These are phyloP conservation scores for Polymixis lichenea DNA, from an alignment of 2,888 invertebrate genomes.

Conservation along the genomic window DNA sequence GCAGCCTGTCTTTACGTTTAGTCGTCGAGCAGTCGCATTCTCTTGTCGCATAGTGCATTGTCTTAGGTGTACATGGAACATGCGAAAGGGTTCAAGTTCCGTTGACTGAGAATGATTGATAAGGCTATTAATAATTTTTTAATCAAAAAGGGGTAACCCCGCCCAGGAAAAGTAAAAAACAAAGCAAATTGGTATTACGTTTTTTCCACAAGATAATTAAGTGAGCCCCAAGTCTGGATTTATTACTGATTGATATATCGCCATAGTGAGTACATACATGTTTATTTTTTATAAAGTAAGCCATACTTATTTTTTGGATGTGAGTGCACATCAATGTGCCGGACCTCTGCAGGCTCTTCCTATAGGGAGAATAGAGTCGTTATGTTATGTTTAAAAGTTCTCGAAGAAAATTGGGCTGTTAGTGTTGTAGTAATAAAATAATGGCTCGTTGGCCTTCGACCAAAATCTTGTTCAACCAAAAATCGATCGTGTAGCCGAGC, in stretches of 20 bases:
- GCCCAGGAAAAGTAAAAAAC: background rate
- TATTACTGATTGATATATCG: background rate
- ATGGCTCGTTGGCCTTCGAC: background rate
- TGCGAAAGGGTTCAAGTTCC: background rate
- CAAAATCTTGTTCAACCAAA: constrained; percentile 29
- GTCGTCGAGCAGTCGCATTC: background rate
- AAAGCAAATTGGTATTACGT: background rate
- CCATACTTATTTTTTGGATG: background rate
- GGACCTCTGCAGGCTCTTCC: background rate
- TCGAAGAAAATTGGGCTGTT: background rate
- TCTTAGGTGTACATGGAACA: background rate
- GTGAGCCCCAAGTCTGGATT: too few species aligned
- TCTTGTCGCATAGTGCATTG: background rate
- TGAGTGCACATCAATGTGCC: background rate
- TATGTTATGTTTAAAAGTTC: too few species aligned
- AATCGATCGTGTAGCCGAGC: constrained; percentile 16
- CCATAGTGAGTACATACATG: background rate
- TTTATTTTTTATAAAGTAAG: too few species aligned
- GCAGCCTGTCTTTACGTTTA: background rate
- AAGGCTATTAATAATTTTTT: constrained; percentile 1
- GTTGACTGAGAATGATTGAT: constrained; percentile 21
- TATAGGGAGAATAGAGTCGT: background rate
- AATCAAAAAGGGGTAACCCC: background rate
- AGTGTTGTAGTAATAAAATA: background rate
- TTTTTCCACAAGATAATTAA: background rate